A percentile compares a stretch with the other conserved stretches of the same genome.
Evolutionary conservation across 1,140 invertebrate species (phyloP).

Genomic region (Carcinoscorpius rotundicauda): DNA sequence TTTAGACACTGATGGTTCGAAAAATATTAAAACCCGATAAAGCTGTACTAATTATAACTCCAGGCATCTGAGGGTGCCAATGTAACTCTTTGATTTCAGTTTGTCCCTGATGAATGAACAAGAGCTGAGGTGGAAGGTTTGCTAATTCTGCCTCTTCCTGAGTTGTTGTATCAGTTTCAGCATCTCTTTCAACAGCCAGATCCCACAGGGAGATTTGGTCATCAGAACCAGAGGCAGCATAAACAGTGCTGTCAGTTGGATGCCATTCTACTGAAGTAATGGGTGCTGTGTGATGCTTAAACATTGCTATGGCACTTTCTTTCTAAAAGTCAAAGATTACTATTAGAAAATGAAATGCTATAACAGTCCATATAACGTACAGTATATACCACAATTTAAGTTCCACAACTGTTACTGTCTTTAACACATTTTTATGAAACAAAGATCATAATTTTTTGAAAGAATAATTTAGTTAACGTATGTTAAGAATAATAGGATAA

Average conservation of each 20-base stretch:
- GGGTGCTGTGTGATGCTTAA: slow-evolving; percentile 83
- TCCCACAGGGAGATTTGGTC: slow-evolving; percentile 98
- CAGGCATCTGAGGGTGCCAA: slow-evolving; percentile 93
- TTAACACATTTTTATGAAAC: no score
- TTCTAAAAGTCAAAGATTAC: slow-evolving; percentile 32
- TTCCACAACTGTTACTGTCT: no score
- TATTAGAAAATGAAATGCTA: no score
- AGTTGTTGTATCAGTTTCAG: slow-evolving; percentile 32
- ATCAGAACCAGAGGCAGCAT: slow-evolving; percentile 86
- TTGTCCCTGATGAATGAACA: slow-evolving; percentile 98
- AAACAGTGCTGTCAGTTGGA: slow-evolving; percentile 77
- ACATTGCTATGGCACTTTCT: slow-evolving; percentile 65
- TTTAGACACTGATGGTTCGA: slow-evolving; percentile 91
- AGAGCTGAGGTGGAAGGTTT: slow-evolving; percentile 77
- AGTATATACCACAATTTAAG: no score
- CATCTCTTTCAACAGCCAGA: slow-evolving; percentile 74
- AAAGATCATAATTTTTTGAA: no score
- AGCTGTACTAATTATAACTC: slow-evolving; percentile 87
- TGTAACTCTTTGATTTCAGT: slow-evolving; percentile 96
- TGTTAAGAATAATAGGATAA: no score
- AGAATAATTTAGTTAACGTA: no score
- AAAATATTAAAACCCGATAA: slow-evolving; percentile 93
- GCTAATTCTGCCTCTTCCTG: slow-evolving; percentile 35
- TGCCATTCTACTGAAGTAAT: slow-evolving; percentile 94
- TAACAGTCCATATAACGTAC: no score